Base-by-base conservation (phyloP, 1,140 invertebrate genomes). In the Cydia amplana region DNA sequence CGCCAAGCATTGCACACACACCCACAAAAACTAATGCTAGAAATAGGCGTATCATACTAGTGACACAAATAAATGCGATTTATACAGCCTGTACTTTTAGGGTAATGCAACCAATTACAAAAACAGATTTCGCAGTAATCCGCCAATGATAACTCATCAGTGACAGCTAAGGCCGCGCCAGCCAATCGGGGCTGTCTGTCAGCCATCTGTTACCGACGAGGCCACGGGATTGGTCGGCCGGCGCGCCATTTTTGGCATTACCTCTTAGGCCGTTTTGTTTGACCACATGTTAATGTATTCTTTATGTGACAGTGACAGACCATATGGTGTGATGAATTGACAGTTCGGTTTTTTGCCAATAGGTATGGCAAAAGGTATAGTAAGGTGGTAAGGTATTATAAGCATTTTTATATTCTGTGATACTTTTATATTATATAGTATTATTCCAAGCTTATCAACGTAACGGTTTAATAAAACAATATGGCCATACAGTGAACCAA, bases 91-190 rank as follows among this genome's bases (percentile, higher is more conserved):
- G n/a, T n/a, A 60, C 55, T 23, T 60, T 60, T 60, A 60, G 20
- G 55, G 55, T 5, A 23, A 60, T 10, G 20, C 55, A 23, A 70
- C 28, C 65, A 43, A 36, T 70, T n/a, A 70, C 25, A 36, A 70
- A 70, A 36, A 36, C 32, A 23, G 64, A 67, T 70, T 70, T 40
- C 14, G 65, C 65, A 10, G 28, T 36, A 70, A 70, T 70, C 65
- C 32, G 32, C 65, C 65, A 70, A 70, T 70, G 65, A 70, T 70
- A 70, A 40, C 36, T 70, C 65, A 70, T 12, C 28, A 10, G 12
- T 70, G 65, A 70, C 65, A 36, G 16, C 28, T 36, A 36, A 70
- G 65, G 65, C 36, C 65, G 32, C 65, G 64, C 25, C 64, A 18
- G 65, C 28, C 32, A 70, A 40, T 70, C 28, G 7, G 12, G 32